Evolutionary conservation across 2,797 vertebrate species (phyloP), one percentile per base, ranked within the genome.

Genomic region (Schizopygopsis pylzovi): DNA sequence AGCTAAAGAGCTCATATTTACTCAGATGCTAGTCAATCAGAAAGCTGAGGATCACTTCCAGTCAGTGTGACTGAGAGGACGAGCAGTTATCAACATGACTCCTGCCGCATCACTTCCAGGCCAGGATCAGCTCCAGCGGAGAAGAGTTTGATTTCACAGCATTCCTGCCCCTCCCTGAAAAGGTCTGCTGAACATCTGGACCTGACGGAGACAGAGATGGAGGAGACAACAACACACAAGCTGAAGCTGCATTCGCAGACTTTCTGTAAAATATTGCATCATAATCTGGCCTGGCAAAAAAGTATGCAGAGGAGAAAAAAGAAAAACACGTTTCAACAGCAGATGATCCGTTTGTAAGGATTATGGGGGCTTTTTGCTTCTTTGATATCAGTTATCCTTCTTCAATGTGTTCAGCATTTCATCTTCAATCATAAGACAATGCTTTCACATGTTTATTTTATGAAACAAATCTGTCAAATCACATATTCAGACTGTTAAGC

Each of bases 101-200:
- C 25, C 59, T 41, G 75, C 72, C 25, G 81, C 71, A 87, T 47
- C 20, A 16, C 41, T 89, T 91, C 90, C 90, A 91, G n/a, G 41
- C 41, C 41, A 45, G 86, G 78, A 88, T 56, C 25, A 3, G 15
- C 82, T 92, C 90, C 89, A 92, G 85, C 87, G 11, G 39, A 18
- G 85, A 91, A 90, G 88, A 90, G 90, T 94, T 94, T 93, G 92
- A 94, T 93, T 87, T 90, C 89, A 85, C 86, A 39, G 84, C 39
- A 95, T 96, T 95, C 94, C 90, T 94, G 82, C 83, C 61, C 85
- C 86, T 88, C 87, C 90, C 90, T 90, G 93, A 94, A 92, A 95
- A 93, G 90, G 90, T 94, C 93, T 95, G 94, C 91, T 90, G 76
- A 84, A 89, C 95, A 95, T 94, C 92, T 95, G 94, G 89, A n/a